Percentiles rank a stretch among this genome's conserved stretches.
Conservation (phyloP, 2,113 vertebrate genomes). For the Coptodon rendalli region DNA sequence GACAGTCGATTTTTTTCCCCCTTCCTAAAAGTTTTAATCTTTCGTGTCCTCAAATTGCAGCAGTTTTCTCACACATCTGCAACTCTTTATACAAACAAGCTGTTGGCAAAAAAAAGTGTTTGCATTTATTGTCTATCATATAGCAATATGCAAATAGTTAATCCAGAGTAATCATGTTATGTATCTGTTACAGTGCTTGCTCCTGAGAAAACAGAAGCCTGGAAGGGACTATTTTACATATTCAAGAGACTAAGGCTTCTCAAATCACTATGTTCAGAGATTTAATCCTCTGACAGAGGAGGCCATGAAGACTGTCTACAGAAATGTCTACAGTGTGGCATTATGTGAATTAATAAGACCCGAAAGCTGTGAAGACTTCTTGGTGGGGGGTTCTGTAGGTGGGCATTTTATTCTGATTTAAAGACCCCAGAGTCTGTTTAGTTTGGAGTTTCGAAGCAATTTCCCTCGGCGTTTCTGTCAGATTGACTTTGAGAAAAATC, state of each 20-base stretch:
- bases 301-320: slow-evolving; percentile 16
- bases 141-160: slow-evolving; percentile 35
- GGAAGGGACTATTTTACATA: slow-evolving; percentile 51
- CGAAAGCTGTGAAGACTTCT: neutral
- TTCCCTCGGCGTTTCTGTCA: neutral
- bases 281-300: slow-evolving; percentile 38
- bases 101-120: neutral
- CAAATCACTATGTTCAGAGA: slow-evolving; percentile 38
- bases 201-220: slow-evolving; percentile 34
- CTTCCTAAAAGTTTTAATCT: neutral
- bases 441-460: neutral
- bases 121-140: slow-evolving; percentile 28
- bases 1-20: neutral
- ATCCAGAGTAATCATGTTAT: slow-evolving; percentile 60
- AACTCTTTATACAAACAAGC: neutral
- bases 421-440: neutral
- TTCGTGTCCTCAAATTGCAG: neutral
- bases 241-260: slow-evolving; percentile 31
- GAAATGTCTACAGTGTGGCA: neutral
- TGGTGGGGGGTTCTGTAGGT: neutral
- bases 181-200: slow-evolving; percentile 41
- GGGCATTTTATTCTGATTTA: neutral
- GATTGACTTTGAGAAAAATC: neutral
- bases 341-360: slow-evolving; percentile 9
- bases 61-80: neutral